Evolutionary conservation across 2,797 vertebrate genomes (phyloP).

Genomic region (Spinus olivaceus): DNA sequence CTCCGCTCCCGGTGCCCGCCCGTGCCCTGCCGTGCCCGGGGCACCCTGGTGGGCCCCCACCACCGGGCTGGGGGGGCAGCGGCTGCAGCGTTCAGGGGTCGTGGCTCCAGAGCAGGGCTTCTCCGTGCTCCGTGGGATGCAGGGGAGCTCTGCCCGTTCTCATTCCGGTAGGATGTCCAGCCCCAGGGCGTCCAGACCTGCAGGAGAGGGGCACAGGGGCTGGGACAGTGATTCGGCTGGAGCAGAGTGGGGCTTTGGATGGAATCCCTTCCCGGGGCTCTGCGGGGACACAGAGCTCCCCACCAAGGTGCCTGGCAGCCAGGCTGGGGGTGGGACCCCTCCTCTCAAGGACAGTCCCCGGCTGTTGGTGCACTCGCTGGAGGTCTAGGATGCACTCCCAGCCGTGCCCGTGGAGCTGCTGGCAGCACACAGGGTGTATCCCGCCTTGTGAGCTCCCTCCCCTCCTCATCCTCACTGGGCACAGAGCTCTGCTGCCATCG

Average conservation of each 20-base stretch:
- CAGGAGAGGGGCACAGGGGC: background rate
- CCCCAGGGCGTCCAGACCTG: background rate
- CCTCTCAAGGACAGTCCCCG: background rate
- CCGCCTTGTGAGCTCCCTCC: fast-evolving
- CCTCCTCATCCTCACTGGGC: background rate
- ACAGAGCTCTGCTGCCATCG: background rate
- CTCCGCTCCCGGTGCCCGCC: background rate
- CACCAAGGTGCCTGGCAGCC: background rate
- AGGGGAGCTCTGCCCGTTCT: background rate
- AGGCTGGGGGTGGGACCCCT: background rate
- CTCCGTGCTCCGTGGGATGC: background rate
- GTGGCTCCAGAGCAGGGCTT: fast-evolving
- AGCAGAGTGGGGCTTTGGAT: fast-evolving
- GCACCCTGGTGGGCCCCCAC: fast-evolving
- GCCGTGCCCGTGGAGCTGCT: background rate
- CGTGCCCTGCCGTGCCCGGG: fast-evolving
- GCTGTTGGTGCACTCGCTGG: background rate
- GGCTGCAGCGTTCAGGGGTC: background rate
- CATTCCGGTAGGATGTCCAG: background rate
- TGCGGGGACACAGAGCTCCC: fast-evolving
- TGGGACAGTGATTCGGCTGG: background rate
- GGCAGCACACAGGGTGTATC: background rate
- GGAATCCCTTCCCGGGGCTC: background rate
- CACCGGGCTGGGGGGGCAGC: fast-evolving
- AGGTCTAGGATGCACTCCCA: fast-evolving